A percentile compares a stretch with the other conserved stretches of the same genome.
phyloP scores from a whole-genome alignment of 2,888 invertebrate species.

The Aricia artaxerxes region DNA sequence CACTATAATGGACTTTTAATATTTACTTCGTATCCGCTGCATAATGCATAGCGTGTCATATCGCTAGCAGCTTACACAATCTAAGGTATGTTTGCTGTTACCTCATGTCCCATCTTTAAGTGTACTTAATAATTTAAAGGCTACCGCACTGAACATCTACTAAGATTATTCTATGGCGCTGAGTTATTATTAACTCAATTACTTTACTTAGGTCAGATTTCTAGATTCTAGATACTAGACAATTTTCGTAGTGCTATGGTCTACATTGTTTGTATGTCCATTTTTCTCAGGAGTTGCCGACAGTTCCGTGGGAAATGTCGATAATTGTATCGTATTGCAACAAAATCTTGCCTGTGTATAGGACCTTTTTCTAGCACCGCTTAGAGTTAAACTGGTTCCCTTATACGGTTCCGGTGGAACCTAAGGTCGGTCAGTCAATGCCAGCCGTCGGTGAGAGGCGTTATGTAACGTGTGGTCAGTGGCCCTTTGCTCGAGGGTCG shows the following conservation, averaged over 20 bases:
- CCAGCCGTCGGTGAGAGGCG: not conserved
- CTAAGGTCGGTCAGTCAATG: constrained; percentile 6
- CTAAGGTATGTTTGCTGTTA: not conserved
- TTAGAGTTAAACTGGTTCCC: not conserved
- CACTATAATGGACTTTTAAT: not conserved
- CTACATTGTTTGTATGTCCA: not conserved
- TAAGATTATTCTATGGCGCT: too few relatives aligned
- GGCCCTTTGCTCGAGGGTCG: not conserved
- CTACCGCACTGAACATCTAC: too few relatives aligned
- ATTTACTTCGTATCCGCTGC: not conserved
- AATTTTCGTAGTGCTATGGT: not conserved
- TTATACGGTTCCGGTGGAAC: not conserved
- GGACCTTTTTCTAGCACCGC: not conserved
- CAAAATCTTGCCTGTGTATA: not conserved
- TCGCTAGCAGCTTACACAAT: not conserved
- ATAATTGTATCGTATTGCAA: not conserved
- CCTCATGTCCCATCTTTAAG: not conserved
- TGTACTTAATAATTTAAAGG: too few relatives aligned
- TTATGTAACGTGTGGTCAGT: not conserved
- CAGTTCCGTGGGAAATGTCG: not conserved
- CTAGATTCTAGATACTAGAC: not conserved
- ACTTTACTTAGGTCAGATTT: not conserved
- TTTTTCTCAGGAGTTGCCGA: not conserved
- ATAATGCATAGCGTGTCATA: not conserved
- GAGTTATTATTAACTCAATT: too few relatives aligned